Percentiles rank a stretch among this genome's conserved stretches.
phyloP scores from a whole-genome alignment of 2,888 invertebrate genomes.

The Agrilus biguttatus region DNA sequence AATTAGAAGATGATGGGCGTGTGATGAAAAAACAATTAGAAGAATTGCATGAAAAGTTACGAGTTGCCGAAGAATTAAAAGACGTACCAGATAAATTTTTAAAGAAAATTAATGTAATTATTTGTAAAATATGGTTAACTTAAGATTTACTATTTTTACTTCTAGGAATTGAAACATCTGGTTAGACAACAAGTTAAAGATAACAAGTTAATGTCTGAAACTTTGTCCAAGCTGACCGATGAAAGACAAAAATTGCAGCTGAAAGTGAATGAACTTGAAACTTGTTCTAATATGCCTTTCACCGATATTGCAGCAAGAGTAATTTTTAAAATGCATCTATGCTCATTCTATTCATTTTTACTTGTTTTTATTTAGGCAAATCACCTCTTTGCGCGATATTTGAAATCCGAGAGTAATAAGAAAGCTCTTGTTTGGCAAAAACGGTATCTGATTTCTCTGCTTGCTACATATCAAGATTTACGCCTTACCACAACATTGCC shows the following conservation, averaged over 20 bases:
- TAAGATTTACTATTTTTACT: slow-evolving; percentile 6
- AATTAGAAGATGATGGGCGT: slow-evolving; percentile 34
- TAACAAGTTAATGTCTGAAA: slow-evolving; percentile 35
- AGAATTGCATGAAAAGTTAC: slow-evolving; percentile 28
- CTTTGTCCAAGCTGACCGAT: slow-evolving; percentile 26
- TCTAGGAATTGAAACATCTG: slow-evolving; percentile 35
- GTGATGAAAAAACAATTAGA: slow-evolving; percentile 32
- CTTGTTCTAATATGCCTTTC: slow-evolving; percentile 17
- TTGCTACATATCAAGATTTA: slow-evolving; percentile 30
- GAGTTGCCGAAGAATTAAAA: slow-evolving; percentile 23
- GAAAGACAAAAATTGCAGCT: slow-evolving; percentile 35
- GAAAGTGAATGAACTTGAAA: slow-evolving; percentile 32
- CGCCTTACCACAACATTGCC: slow-evolving; percentile 7
- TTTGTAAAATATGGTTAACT: slow-evolving; percentile 4
- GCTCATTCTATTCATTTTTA: neutral
- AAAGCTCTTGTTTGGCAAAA: slow-evolving; percentile 87
- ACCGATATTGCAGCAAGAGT: slow-evolving; percentile 25
- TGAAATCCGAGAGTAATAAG: slow-evolving; percentile 70
- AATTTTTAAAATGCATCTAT: slow-evolving; percentile 3
- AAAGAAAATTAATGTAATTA: slow-evolving; percentile 26
- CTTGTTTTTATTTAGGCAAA: slow-evolving; percentile 26
- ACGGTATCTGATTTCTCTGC: slow-evolving; percentile 61
- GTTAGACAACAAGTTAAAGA: slow-evolving; percentile 36
- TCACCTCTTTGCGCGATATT: slow-evolving; percentile 49
- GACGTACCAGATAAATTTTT: slow-evolving; percentile 24